These are phyloP conservation scores for Conger conger DNA, from an alignment of 2,113 vertebrate genomes.

Conservation along the genomic window DNA sequence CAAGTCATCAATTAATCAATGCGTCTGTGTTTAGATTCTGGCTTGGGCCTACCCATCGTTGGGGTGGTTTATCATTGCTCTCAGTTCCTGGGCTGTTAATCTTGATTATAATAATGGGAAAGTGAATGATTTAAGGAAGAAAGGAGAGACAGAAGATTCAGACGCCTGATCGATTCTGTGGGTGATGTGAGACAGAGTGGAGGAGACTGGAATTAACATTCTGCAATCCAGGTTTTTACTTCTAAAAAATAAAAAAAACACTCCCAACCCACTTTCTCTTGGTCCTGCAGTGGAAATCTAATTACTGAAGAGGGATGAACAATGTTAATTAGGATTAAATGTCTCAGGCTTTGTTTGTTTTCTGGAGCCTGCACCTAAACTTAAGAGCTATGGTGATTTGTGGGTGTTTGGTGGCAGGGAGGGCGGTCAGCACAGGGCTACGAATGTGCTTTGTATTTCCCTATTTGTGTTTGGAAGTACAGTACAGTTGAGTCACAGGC, in stretches of 20 bases:
- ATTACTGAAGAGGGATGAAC: conserved; percentile 39
- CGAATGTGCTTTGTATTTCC: not conserved
- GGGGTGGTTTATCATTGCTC: not conserved
- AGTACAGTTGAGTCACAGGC: not conserved
- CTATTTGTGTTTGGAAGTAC: not conserved
- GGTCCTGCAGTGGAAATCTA: conserved; percentile 35
- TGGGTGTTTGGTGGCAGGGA: not conserved
- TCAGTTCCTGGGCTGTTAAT: not conserved
- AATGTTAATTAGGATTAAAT: conserved; percentile 41
- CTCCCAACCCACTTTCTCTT: conserved; percentile 8
- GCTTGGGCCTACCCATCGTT: not conserved
- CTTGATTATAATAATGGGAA: conserved; percentile 24
- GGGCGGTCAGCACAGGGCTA: not conserved
- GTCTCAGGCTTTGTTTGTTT: conserved; percentile 2
- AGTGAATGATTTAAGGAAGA: conserved; percentile 27
- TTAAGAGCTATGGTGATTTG: not conserved
- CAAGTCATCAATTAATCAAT: not conserved
- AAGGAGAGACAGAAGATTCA: conserved; percentile 33
- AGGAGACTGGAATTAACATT: conserved; percentile 30
- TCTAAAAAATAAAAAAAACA: too few species aligned
- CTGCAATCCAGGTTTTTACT: conserved; percentile 28
- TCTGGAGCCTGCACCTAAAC: conserved; percentile 21
- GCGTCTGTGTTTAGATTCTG: not conserved
- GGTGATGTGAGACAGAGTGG: conserved; percentile 16
- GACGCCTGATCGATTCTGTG: conserved; percentile 33